Evolutionary conservation across 2,797 vertebrate genomes (phyloP).

Genomic region (Coracias cyanogaster): DNA sequence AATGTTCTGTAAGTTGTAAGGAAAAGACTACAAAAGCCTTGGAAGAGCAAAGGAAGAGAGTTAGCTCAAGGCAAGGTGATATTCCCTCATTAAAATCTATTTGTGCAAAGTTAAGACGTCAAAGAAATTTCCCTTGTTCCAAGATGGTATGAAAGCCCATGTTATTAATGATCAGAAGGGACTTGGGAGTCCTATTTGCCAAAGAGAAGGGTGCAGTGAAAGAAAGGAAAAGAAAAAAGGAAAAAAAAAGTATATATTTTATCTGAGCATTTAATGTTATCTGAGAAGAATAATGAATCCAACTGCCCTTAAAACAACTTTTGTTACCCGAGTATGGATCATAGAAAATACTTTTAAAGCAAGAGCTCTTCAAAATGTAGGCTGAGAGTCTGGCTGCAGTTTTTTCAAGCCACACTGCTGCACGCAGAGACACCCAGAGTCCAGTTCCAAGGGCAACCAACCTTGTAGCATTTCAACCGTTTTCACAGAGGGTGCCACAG

Average conservation of each 20-base stretch:
- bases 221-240: background rate
- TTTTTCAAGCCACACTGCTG: background rate
- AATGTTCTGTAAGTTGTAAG: slow-evolving; percentile 61
- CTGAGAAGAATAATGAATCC: slow-evolving; percentile 33
- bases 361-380: background rate
- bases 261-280: background rate
- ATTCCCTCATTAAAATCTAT: slow-evolving; percentile 71
- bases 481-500: background rate
- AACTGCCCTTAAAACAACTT: background rate
- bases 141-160: slow-evolving; percentile 39
- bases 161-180: slow-evolving; percentile 58
- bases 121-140: slow-evolving; percentile 55
- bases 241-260: background rate
- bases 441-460: background rate
- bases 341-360: background rate
- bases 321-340: background rate
- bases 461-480: background rate
- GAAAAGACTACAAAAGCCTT: slow-evolving; percentile 61
- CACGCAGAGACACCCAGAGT: background rate
- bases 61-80: slow-evolving; percentile 74
- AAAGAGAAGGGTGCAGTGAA: background rate
- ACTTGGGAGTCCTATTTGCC: slow-evolving; percentile 36
- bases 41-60: slow-evolving; percentile 58
- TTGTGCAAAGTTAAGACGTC: slow-evolving; percentile 48
- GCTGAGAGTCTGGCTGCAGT: background rate